These are phyloP conservation scores for Onychostruthus taczanowskii DNA, from an alignment of 2,113 vertebrate species.

Conservation along the genomic window DNA sequence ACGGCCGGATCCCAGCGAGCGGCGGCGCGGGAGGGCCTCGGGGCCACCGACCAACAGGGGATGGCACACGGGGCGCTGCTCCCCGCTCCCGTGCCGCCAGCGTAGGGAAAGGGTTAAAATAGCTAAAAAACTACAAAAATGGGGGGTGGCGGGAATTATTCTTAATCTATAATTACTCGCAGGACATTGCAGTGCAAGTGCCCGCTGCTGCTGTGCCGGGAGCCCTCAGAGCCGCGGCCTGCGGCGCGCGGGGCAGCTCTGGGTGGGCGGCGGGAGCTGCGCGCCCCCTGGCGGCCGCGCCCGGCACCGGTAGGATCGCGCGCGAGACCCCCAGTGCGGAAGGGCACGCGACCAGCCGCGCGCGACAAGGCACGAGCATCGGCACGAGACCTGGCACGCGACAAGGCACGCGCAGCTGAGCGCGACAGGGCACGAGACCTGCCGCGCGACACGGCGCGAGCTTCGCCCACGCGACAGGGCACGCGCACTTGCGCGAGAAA, in stretches of 20 bases:
- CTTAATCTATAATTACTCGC: not conserved
- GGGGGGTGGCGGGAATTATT: accelerated
- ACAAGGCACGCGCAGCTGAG: not conserved
- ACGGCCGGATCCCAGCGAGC: not conserved
- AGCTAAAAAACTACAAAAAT: not conserved
- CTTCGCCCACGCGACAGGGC: not conserved
- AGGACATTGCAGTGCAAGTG: too few relatives aligned
- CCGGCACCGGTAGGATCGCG: too few relatives aligned
- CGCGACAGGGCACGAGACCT: not conserved
- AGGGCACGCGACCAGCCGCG: not conserved
- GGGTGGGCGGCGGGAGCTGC: not conserved
- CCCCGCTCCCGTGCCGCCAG: not conserved
- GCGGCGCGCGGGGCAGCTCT: too few relatives aligned
- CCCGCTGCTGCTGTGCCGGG: too few relatives aligned
- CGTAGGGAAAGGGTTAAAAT: not conserved
- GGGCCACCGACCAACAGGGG: not conserved
- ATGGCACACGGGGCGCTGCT: not conserved
- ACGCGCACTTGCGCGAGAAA: not conserved
- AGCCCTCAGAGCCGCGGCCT: not conserved
- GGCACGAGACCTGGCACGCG: not conserved
- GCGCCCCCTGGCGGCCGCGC: not conserved
- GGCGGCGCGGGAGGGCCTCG: too few relatives aligned
- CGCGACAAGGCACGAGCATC: not conserved
- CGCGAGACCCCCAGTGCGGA: too few relatives aligned
- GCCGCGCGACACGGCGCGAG: not conserved